A percentile compares a stretch with the other conserved stretches of the same genome.
Conservation (phyloP, 2,113 vertebrate species). For the Macaca nemestrina region DNA sequence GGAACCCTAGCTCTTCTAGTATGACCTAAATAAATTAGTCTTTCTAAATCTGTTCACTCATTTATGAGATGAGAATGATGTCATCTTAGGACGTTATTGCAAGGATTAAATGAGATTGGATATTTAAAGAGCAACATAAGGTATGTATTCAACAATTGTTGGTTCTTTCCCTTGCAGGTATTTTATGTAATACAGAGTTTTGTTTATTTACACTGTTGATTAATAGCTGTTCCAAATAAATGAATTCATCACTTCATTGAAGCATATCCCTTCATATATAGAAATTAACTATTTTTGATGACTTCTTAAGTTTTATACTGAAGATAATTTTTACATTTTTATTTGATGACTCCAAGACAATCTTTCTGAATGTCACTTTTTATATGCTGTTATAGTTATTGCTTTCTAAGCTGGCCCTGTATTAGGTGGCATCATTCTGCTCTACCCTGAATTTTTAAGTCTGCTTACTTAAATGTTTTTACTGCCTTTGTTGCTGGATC, state of each 20-base stretch:
- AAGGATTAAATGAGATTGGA: constrained; percentile 37
- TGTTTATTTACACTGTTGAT: background rate
- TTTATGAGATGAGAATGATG: constrained; percentile 17
- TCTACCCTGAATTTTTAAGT: constrained; percentile 16
- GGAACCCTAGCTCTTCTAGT: background rate
- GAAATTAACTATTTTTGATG: constrained; percentile 53
- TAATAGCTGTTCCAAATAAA: constrained; percentile 20
- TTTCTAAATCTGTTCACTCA: constrained; percentile 42
- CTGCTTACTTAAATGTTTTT: constrained; percentile 35
- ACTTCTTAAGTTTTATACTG: constrained; percentile 35
- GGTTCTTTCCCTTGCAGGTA: background rate
- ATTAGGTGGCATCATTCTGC: background rate
- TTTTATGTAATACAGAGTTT: constrained; percentile 44
- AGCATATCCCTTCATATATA: background rate
- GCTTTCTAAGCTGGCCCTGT: background rate
- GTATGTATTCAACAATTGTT: background rate
- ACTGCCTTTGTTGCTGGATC: background rate
- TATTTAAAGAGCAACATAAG: constrained; percentile 17
- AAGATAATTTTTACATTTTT: constrained; percentile 47
- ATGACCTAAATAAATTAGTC: constrained; percentile 10
- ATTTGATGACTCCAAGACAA: constrained; percentile 32
- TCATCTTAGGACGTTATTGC: constrained; percentile 1
- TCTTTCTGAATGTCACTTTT: constrained; percentile 49
- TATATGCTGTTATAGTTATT: constrained; percentile 1
- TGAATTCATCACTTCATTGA: constrained; percentile 39